Evolutionary conservation across 1,140 invertebrate genomes (phyloP).

Genomic region (Diabrotica undecimpunctata): DNA sequence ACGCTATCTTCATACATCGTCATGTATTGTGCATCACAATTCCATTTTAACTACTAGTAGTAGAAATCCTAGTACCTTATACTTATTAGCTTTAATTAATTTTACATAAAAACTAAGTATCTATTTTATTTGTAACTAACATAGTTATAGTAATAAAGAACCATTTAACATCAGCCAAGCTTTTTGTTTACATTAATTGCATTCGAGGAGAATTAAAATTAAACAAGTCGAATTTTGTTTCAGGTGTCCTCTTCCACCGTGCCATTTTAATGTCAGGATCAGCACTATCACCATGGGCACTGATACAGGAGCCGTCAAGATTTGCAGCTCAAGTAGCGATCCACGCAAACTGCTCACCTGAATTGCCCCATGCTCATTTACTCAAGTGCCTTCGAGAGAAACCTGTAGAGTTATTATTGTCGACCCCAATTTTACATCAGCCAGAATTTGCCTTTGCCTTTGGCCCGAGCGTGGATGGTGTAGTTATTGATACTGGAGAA

Average conservation of each 20-base stretch:
- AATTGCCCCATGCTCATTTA: slow-evolving; percentile 66
- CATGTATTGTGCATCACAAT: too few species aligned
- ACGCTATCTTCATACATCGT: too few species aligned
- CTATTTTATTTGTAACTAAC: too few species aligned
- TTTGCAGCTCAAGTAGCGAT: slow-evolving; percentile 83
- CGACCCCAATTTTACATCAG: slow-evolving; percentile 66
- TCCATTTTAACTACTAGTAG: too few species aligned
- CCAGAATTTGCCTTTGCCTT: slow-evolving; percentile 84
- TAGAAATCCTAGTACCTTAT: too few species aligned
- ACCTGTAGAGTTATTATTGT: slow-evolving; percentile 68
- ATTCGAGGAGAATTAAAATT: too few species aligned
- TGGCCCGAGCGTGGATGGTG: slow-evolving; percentile 87
- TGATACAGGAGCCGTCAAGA: slow-evolving; percentile 80
- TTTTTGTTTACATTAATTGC: too few species aligned
- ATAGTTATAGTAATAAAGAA: too few species aligned
- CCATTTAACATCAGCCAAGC: too few species aligned
- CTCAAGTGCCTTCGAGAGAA: slow-evolving; percentile 80
- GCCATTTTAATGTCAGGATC: slow-evolving; percentile 94
- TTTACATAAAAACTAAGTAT: too few species aligned
- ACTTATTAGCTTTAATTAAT: too few species aligned
- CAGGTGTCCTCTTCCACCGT: slow-evolving; percentile 87
- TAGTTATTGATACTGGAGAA: slow-evolving; percentile 75
- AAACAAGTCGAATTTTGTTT: slow-evolving; percentile 30
- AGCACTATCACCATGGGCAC: slow-evolving; percentile 87
- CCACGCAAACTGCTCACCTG: slow-evolving; percentile 81